These are phyloP conservation scores for Oligia fasciuncula DNA, from an alignment of 2,888 invertebrate species.

Conservation along the genomic window DNA sequence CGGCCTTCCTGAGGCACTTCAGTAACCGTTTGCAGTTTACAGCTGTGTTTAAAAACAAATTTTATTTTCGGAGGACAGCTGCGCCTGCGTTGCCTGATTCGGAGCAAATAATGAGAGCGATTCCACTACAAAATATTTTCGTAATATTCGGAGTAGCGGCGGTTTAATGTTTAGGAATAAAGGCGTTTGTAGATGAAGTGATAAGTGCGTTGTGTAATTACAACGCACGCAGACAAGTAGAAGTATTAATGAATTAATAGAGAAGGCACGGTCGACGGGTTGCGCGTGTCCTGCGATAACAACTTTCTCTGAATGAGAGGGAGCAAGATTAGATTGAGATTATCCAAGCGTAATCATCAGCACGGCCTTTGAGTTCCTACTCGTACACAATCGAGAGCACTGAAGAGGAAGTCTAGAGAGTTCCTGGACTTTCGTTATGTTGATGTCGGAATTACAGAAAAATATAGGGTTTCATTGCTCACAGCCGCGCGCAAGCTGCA, in stretches of 20 bases:
- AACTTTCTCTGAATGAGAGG: conserved; percentile 84
- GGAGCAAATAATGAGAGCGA: conserved; percentile 57
- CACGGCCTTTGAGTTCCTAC: conserved; percentile 81
- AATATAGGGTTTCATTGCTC: conserved; percentile 45
- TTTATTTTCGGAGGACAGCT: conserved; percentile 60
- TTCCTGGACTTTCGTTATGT: conserved; percentile 68
- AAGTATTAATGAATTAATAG: conserved; percentile 62
- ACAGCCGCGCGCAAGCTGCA: conserved; percentile 21
- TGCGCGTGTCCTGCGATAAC: conserved; percentile 67
- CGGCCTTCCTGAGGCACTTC: conserved; percentile 37
- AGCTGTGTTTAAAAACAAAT: conserved; percentile 50
- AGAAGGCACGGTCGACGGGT: conserved; percentile 54
- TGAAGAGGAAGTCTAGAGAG: conserved; percentile 75
- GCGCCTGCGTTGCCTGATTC: conserved; percentile 42
- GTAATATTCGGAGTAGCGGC: conserved; percentile 26
- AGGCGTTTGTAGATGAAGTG: conserved; percentile 40
- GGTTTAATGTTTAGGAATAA: conserved; percentile 23
- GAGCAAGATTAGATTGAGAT: conserved; percentile 82
- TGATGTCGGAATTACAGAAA: conserved; percentile 56
- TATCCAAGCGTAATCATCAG: conserved; percentile 83
- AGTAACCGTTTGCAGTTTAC: conserved; percentile 56
- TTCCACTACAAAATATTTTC: conserved; percentile 45
- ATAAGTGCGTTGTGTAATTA: conserved; percentile 66
- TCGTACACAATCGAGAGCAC: conserved; percentile 77
- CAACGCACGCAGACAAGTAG: conserved; percentile 60